Conservation (phyloP, 2,113 vertebrate genomes). For the Hylia prasina region DNA sequence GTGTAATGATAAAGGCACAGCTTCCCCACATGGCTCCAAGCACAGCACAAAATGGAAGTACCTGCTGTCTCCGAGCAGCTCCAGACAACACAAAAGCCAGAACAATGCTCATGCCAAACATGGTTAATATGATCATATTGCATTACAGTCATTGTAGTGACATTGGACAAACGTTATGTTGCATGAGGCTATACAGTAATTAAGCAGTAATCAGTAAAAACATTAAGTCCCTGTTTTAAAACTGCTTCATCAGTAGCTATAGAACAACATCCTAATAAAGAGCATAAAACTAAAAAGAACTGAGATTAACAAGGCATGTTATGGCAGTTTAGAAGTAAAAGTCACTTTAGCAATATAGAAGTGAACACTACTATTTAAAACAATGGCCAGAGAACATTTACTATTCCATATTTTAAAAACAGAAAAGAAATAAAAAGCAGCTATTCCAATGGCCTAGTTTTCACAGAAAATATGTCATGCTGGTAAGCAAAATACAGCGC, state of each 20-base stretch:
- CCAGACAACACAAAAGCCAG: background rate
- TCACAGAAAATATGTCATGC: background rate
- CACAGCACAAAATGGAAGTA: conserved; percentile 9
- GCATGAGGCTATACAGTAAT: background rate
- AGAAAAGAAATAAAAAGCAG: background rate
- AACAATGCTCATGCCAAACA: background rate
- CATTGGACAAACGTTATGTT: background rate
- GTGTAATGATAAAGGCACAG: background rate
- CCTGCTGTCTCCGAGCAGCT: background rate
- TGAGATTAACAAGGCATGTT: background rate
- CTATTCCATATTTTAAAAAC: background rate
- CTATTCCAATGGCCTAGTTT: background rate
- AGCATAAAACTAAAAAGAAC: background rate
- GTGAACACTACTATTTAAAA: background rate
- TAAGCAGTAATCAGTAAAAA: conserved; percentile 31
- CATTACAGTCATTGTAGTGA: background rate
- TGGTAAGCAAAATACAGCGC: background rate
- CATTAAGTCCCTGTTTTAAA: conserved; percentile 9
- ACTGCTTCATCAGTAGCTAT: background rate
- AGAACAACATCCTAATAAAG: conserved; percentile 23
- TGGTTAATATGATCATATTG: background rate
- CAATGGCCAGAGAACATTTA: background rate
- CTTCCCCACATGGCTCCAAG: background rate
- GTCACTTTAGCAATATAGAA: conserved; percentile 11
- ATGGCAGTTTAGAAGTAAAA: conserved; percentile 13